These are phyloP conservation scores for Epinotia nisella DNA, from an alignment of 2,888 invertebrate species.

Conservation along the genomic window DNA sequence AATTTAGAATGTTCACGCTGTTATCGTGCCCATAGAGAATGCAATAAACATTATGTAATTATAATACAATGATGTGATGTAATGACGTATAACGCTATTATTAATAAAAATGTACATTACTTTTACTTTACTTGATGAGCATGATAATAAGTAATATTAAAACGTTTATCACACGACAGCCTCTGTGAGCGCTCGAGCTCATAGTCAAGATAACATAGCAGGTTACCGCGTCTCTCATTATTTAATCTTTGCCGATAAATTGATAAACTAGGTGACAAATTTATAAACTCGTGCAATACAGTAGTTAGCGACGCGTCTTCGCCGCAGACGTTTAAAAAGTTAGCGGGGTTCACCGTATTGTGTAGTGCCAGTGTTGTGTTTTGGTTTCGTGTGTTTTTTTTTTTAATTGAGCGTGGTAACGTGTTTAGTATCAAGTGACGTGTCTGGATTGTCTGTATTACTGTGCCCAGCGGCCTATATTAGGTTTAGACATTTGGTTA, in stretches of 20 bases:
- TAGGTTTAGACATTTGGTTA: background rate
- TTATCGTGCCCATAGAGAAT: too few relatives aligned
- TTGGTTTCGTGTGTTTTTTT: conserved; percentile 2
- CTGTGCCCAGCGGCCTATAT: background rate
- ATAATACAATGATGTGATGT: too few relatives aligned
- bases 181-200: conserved; percentile 47
- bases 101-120: too few relatives aligned
- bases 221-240: conserved; percentile 7
- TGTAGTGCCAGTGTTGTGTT: conserved; percentile 14
- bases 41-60: too few relatives aligned
- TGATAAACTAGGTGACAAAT: conserved; percentile 54
- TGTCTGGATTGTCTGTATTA: conserved; percentile 7
- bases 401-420: conserved; percentile 10
- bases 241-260: conserved; percentile 50
- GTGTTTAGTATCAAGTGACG: conserved; percentile 26
- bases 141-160: too few relatives aligned
- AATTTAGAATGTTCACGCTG: too few relatives aligned
- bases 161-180: background rate
- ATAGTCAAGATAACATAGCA: conserved; percentile 42
- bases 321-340: conserved; percentile 37
- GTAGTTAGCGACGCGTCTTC: conserved; percentile 53
- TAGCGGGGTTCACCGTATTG: background rate
- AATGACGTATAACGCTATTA: too few relatives aligned
- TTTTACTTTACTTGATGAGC: too few relatives aligned
- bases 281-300: conserved; percentile 53